phyloP scores from a whole-genome alignment of 2,113 vertebrate species.

The Ploceus nigricollis region DNA sequence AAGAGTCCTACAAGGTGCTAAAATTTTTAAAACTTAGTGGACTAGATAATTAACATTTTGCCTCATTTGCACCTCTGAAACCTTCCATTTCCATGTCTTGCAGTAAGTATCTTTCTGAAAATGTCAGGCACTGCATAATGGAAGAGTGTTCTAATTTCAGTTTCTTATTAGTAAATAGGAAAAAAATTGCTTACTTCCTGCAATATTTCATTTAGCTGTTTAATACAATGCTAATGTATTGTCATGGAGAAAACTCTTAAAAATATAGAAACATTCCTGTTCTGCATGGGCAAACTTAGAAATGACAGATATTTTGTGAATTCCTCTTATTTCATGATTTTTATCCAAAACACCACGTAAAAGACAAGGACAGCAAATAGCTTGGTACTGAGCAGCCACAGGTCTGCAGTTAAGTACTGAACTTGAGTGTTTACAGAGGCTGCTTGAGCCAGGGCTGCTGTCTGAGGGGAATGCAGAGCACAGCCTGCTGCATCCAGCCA shows the following conservation, averaged over 20 bases:
- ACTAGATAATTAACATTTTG: conserved; percentile 42
- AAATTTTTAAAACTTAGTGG: conserved; percentile 5
- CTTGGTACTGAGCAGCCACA: neutral
- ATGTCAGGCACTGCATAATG: conserved; percentile 27
- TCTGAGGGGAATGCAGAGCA: neutral
- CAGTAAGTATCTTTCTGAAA: conserved; percentile 18
- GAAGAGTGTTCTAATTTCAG: conserved; percentile 17
- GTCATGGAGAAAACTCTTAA: neutral
- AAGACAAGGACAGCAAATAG: neutral
- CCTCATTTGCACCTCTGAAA: conserved; percentile 16
- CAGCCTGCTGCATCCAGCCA: fast-evolving
- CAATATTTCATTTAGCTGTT: neutral
- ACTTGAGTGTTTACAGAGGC: neutral
- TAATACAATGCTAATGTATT: neutral
- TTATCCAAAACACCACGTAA: neutral
- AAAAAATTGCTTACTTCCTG: neutral
- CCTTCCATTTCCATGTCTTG: conserved; percentile 6
- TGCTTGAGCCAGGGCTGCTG: neutral
- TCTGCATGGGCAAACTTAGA: neutral
- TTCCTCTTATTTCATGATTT: neutral
- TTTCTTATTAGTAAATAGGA: conserved; percentile 10
- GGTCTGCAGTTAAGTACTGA: neutral
- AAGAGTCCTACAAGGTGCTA: conserved; percentile 3
- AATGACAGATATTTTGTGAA: neutral
- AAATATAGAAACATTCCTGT: neutral